Base-by-base conservation (phyloP, 1,140 invertebrate genomes). In the Bacillus rossius region DNA sequence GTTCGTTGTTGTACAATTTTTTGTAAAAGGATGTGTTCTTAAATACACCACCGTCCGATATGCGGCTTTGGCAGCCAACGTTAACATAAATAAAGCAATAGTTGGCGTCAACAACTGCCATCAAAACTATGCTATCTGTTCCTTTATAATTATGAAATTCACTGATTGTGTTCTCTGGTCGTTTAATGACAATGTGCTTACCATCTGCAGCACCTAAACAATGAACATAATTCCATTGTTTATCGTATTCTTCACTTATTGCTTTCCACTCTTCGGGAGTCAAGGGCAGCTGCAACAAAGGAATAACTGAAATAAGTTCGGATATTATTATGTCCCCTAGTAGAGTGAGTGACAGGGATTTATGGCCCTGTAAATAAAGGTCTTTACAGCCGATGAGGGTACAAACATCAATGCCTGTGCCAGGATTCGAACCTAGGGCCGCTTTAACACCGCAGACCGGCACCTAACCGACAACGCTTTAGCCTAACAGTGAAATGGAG, bases 201-300 rank as follows among this genome's bases (percentile, higher is more conserved):
- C 73, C 73, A 66, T 76, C 73, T 48, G 74, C 61, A 7, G 69
- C 67, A 19, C 66, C 70, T 34, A 72, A 17, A 50, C 66, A 73
- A 59, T 71, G 64, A 41, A 67, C 63, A 60, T 69, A 73, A 51
- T 73, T 61, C 65, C 68, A 73, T 38, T 57, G 29, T 10, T 34
- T n/a, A 4, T 34, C 29, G 29, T 34, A 73, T 41, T 59, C 47
- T 16, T 64, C 45, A 50, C 63, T 66, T 43, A 67, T 66, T 58
- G 49, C 50, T 54, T 63, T 64, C 69, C 67, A 72, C 26, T 67
- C 56, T 45, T 65, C 57, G 41, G 41, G 23, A 26, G 62, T 59
- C 34, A n/a, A 50, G 29, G 29, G 29, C 29, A 34, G 29, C 29
- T 34, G 29, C 29, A 34, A 34, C 29, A 34, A 34, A 34, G 29